Percentiles rank a stretch among this genome's conserved stretches.
phyloP scores from a whole-genome alignment of 2,888 invertebrate species.

The Neuroscelio doddi region DNA sequence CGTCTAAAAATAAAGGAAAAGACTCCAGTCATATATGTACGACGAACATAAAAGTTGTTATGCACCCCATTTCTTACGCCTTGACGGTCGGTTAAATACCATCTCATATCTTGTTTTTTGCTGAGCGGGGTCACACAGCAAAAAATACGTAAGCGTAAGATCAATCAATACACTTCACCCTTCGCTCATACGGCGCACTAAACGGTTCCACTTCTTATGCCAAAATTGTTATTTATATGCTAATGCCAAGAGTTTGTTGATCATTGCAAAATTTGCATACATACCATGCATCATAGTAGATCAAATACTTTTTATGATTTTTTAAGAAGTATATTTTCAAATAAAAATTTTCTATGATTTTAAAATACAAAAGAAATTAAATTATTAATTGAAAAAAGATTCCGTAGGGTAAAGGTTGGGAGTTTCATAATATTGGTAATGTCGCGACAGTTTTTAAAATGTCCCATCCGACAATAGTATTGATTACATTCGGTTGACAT shows the following conservation, averaged over 20 bases:
- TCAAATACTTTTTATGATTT: conserved; percentile 3
- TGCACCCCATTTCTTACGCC: conserved; percentile 9
- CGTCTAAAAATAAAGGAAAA: conserved; percentile 8
- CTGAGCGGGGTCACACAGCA: not conserved
- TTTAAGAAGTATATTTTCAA: too few relatives aligned
- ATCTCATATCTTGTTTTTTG: not conserved
- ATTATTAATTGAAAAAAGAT: too few relatives aligned
- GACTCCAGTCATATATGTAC: not conserved
- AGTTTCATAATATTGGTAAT: too few relatives aligned
- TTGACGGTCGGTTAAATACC: not conserved
- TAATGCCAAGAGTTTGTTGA: conserved; percentile 50
- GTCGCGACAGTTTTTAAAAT: too few relatives aligned
- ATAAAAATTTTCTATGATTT: too few relatives aligned
- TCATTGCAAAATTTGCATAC: conserved; percentile 50
- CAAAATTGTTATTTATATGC: conserved; percentile 57
- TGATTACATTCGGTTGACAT: too few relatives aligned
- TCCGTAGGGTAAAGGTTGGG: too few relatives aligned
- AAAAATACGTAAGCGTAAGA: not conserved
- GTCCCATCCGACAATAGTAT: too few relatives aligned
- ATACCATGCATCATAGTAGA: conserved; percentile 55
- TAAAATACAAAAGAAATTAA: too few relatives aligned
- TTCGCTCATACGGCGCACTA: not conserved
- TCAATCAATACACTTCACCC: conserved; percentile 6
- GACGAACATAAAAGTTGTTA: not conserved
- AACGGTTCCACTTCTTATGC: conserved; percentile 7